Evolutionary conservation across 2,888 invertebrate species (phyloP).

Genomic region (Eledone cirrhosa): DNA sequence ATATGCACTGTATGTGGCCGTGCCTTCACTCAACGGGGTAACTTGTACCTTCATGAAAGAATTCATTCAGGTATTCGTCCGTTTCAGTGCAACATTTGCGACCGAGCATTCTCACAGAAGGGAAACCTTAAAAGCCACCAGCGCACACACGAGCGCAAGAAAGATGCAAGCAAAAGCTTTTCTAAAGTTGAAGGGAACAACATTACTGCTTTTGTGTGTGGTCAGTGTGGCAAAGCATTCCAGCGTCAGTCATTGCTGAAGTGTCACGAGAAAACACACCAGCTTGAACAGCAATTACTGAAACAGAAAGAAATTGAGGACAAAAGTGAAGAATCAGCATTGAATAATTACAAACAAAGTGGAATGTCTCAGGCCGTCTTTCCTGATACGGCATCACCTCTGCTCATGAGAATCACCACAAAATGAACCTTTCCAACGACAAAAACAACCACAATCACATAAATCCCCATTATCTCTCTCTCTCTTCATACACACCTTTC

Average conservation of each 20-base stretch:
- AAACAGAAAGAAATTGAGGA: too few species aligned
- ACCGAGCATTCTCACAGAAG: constrained; percentile 7
- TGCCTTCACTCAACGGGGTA: constrained; percentile 12
- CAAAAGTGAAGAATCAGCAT: too few species aligned
- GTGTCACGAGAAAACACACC: background rate
- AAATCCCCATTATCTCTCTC: too few species aligned
- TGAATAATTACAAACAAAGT: too few species aligned
- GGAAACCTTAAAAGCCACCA: constrained; percentile 19
- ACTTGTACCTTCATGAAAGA: constrained; percentile 9
- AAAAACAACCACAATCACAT: too few species aligned
- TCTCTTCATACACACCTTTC: too few species aligned
- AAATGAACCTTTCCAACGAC: too few species aligned
- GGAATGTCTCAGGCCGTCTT: too few species aligned
- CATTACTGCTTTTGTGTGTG: background rate
- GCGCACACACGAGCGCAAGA: background rate
- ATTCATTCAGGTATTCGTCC: constrained; percentile 14
- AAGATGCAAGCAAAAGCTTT: background rate
- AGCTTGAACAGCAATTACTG: background rate
- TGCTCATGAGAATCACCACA: too few species aligned
- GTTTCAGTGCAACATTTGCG: background rate
- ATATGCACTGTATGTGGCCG: constrained; percentile 17
- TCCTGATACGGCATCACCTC: too few species aligned
- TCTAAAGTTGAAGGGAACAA: too few species aligned
- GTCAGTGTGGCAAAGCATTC: background rate
- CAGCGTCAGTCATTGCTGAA: background rate